These are phyloP conservation scores for Plusia festucae DNA, from an alignment of 2,888 invertebrate genomes.

Conservation along the genomic window DNA sequence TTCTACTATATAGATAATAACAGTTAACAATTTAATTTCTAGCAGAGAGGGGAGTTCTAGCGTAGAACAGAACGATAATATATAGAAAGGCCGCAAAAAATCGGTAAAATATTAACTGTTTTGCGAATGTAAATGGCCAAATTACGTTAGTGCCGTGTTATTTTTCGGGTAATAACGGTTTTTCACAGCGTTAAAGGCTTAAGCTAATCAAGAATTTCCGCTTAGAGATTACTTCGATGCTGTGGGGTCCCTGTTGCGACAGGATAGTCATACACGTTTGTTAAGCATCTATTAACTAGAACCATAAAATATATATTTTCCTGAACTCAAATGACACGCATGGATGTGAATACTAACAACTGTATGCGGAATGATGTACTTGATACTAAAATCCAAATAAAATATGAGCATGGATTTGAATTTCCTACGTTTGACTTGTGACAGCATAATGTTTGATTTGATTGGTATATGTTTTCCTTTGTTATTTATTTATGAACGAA, in stretches of 20 bases:
- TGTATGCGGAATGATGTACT: constrained; percentile 62
- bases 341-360: constrained; percentile 78
- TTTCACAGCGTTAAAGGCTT: constrained; percentile 77
- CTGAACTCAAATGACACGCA: constrained; percentile 74
- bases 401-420: constrained; percentile 52
- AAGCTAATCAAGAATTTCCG: constrained; percentile 75
- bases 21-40: constrained; percentile 85
- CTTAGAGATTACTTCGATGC: constrained; percentile 71
- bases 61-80: constrained; percentile 82
- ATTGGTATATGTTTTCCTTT: constrained; percentile 47
- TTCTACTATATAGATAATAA: constrained; percentile 71
- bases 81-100: constrained; percentile 76
- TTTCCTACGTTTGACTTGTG: constrained; percentile 40
- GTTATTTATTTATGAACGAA: constrained; percentile 51
- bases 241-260: constrained; percentile 73
- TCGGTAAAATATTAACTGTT: constrained; percentile 81
- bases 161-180: constrained; percentile 72
- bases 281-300: constrained; percentile 55
- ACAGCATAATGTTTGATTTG: constrained; percentile 40
- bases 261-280: constrained; percentile 75
- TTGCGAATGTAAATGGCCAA: constrained; percentile 76
- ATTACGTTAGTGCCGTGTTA: constrained; percentile 64
- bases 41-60: constrained; percentile 84
- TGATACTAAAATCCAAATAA: constrained; percentile 52
- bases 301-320: constrained; percentile 47